phyloP scores from a whole-genome alignment of 2,113 vertebrate species.

The Hassar affinis region DNA sequence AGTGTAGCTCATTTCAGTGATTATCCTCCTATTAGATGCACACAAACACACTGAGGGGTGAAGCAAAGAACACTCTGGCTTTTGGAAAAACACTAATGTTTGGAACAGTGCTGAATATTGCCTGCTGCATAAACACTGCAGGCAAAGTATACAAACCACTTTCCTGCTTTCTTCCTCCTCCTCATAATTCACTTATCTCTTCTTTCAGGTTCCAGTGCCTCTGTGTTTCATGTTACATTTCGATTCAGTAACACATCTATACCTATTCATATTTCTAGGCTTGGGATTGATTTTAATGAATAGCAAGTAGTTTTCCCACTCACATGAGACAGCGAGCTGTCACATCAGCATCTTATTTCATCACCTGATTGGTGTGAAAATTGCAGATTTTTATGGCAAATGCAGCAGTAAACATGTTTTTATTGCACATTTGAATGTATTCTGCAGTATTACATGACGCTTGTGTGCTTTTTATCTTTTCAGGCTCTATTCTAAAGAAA shows the following conservation, averaged over 20 bases:
- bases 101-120: background rate
- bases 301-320: background rate
- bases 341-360: background rate
- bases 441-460: background rate
- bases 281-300: background rate
- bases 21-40: slow-evolving; percentile 2
- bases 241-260: background rate
- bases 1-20: background rate
- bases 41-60: slow-evolving; percentile 30
- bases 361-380: background rate
- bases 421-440: slow-evolving; percentile 39
- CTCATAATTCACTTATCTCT: background rate
- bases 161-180: background rate
- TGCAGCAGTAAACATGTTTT: background rate
- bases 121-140: background rate
- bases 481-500: slow-evolving; percentile 97
- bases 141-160: background rate
- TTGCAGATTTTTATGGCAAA: background rate
- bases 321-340: background rate
- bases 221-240: background rate
- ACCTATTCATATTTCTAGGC: background rate
- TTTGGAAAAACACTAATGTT: background rate
- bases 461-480: slow-evolving; percentile 37
- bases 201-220: background rate
- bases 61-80: background rate